Evolutionary conservation across 2,797 vertebrate genomes (phyloP), one percentile per base, ranked within the genome.

Genomic region (Rhincodon typus): DNA sequence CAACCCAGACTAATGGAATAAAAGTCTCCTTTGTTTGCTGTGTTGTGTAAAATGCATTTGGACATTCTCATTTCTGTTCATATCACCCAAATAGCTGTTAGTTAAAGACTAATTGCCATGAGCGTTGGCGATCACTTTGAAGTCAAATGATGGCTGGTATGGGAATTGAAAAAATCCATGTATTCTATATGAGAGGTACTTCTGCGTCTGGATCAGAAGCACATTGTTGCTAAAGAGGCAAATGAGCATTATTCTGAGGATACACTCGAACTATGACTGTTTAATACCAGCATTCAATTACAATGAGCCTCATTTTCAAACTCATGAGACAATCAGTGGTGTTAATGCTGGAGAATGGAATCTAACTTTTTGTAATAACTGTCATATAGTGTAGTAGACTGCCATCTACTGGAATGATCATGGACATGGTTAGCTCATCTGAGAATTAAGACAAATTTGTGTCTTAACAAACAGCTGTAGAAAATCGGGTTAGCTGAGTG

Each of bases 371-470:
- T 17, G 15, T 3, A 34, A 66, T 91, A 21, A 21, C 57, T 21
- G 62, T 23, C 38, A 67, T 38, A 91, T 23, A 38, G 88, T 91
- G 88, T 46, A 21, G 34, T 66, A 91, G 88, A 38, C 88, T 91
- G 88, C 88, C 88, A 91, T 66, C 88, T 91, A 67, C 88, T 91
- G 88, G 57, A 67, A 38, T 91, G 0, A 88, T 88, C 27, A 34
- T 57, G 27, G 25, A 88, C 82, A 84, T 84, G 53, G 50, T 88
- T 88, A 38, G 34, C 34, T n/a, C 34, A 67, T n/a, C 66, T 34
- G 21, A 66, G 34, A 27, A 57, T 27, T 12, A 34, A 50, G 46
- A 50, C 46, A 50, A 77, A 34, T 77, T 77, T 77, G 72, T 77
- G 13, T 77, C 30, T 77, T 12, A n/a, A 21, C 38, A 38, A 42